Conservation (phyloP, 2,113 vertebrate genomes). For the Chloropsis hardwickii region DNA sequence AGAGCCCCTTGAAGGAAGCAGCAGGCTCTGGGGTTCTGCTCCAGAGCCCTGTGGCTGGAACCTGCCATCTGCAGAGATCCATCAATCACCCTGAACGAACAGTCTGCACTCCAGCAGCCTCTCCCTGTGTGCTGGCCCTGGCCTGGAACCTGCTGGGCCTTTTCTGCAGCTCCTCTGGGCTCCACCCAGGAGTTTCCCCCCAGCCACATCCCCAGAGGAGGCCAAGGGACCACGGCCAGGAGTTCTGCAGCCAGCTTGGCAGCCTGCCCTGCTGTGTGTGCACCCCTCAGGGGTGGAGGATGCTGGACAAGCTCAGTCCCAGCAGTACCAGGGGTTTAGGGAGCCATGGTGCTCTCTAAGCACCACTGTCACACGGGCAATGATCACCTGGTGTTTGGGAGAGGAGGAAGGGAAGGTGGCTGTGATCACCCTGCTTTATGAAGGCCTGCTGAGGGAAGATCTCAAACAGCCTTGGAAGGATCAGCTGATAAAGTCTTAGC, state of each 20-base stretch:
- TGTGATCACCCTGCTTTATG: background rate
- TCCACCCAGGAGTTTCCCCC: background rate
- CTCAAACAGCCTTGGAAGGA: background rate
- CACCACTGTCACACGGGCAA: background rate
- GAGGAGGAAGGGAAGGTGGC: background rate
- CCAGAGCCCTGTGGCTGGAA: conserved; percentile 5
- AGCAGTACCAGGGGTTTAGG: background rate
- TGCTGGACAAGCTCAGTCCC: background rate
- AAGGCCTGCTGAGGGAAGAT: background rate
- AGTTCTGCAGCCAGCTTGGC: background rate
- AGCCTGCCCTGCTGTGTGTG: background rate
- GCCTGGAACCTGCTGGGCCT: background rate
- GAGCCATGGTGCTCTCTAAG: background rate
- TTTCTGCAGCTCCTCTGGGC: background rate
- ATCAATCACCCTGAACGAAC: background rate
- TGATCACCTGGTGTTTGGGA: background rate
- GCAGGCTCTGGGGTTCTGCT: background rate
- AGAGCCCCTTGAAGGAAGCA: background rate
- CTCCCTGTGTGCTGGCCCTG: background rate
- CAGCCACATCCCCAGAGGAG: background rate
- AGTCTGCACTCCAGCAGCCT: conserved; percentile 17
- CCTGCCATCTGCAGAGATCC: background rate
- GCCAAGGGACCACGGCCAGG: background rate
- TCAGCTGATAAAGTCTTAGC: background rate
- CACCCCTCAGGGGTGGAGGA: background rate